A percentile compares a stretch with the other conserved stretches of the same genome.
Evolutionary conservation across 2,888 invertebrate species (phyloP).

Genomic region (Drosophila maculinotata): DNA sequence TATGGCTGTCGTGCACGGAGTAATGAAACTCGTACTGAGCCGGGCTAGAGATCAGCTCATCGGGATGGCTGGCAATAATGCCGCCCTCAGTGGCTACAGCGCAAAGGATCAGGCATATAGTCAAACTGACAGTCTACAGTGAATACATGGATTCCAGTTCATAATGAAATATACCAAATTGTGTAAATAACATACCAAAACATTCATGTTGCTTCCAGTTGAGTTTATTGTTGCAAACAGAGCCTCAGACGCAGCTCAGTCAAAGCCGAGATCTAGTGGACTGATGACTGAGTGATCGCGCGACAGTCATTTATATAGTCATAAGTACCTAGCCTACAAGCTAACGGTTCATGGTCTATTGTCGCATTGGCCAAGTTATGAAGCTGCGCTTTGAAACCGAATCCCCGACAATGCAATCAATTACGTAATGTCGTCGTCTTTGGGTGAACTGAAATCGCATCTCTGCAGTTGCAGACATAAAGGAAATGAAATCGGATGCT

Average conservation of each 20-base stretch:
- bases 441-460: slow-evolving; percentile 28
- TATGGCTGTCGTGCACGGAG: slow-evolving; percentile 84
- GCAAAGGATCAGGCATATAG: slow-evolving; percentile 53
- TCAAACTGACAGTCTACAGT: slow-evolving; percentile 62
- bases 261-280: slow-evolving; percentile 39
- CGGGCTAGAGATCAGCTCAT: slow-evolving; percentile 76
- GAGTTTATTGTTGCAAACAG: slow-evolving; percentile 9
- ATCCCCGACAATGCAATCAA: slow-evolving; percentile 41
- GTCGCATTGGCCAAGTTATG: slow-evolving; percentile 69
- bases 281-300: slow-evolving; percentile 53
- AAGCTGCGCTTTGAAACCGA: slow-evolving; percentile 52
- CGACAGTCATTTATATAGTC: slow-evolving; percentile 56
- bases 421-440: slow-evolving; percentile 53
- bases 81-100: slow-evolving; percentile 55
- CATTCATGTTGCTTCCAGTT: slow-evolving; percentile 51
- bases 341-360: too few relatives aligned
- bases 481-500: slow-evolving; percentile 71
- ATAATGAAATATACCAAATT: neutral
- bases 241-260: slow-evolving; percentile 12
- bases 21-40: slow-evolving; percentile 85
- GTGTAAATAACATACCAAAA: slow-evolving; percentile 40
- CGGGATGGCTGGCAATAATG: slow-evolving; percentile 65
- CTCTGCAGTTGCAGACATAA: slow-evolving; percentile 28
- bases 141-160: neutral
- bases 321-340: slow-evolving; percentile 20